Evolutionary conservation across 2,113 vertebrate genomes (phyloP).

Genomic region (Hepsetus odoe): DNA sequence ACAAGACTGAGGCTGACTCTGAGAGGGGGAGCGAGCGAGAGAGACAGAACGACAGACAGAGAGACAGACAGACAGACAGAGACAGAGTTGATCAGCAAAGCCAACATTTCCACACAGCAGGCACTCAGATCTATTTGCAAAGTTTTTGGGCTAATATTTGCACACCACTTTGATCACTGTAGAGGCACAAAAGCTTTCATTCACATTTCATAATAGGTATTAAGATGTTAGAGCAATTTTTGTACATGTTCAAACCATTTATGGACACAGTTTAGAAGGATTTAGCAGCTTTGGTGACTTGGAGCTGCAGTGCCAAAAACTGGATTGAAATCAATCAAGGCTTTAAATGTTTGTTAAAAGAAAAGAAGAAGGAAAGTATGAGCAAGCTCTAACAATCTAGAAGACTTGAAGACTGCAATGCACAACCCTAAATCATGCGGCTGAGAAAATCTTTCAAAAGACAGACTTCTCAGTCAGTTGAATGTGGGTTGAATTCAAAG

Average conservation of each 20-base stretch:
- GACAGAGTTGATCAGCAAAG: slow-evolving; percentile 1
- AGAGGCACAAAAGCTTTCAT: too few relatives aligned
- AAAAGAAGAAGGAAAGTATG: not conserved
- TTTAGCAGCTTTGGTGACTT: not conserved
- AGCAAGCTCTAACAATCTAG: not conserved
- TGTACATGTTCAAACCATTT: not conserved
- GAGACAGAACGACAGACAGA: not conserved
- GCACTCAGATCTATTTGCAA: not conserved
- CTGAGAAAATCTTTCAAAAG: not conserved
- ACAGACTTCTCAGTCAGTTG: too few relatives aligned
- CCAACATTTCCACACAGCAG: not conserved
- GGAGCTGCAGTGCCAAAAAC: not conserved
- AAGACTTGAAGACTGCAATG: not conserved
- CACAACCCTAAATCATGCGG: not conserved
- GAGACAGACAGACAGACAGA: slow-evolving; percentile 8
- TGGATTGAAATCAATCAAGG: not conserved
- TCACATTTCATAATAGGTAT: too few relatives aligned
- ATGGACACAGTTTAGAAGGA: not conserved
- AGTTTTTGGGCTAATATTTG: too few relatives aligned
- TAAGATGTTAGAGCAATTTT: not conserved
- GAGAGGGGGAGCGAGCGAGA: not conserved
- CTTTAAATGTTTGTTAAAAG: not conserved
- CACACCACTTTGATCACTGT: not conserved
- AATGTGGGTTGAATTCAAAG: too few relatives aligned
- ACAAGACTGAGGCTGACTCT: slow-evolving; percentile 4